These are phyloP conservation scores for Epinephelus fuscoguttatus DNA, from an alignment of 2,113 vertebrate species.

Conservation along the genomic window DNA sequence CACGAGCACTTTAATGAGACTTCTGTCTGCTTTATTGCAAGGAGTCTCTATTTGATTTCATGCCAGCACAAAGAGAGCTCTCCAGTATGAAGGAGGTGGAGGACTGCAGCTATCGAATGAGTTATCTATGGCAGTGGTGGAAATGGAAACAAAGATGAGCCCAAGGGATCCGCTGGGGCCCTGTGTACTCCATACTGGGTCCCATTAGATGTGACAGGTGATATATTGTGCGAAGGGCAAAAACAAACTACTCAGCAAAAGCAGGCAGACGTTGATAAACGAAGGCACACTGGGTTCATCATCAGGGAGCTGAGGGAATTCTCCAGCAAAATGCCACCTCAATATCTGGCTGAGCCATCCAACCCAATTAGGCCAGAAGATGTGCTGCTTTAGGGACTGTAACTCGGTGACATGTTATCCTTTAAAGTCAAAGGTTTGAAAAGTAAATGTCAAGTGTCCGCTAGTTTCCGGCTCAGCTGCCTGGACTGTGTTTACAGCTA, in stretches of 20 bases:
- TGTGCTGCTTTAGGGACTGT: conserved; percentile 51
- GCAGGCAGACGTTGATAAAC: conserved; percentile 82
- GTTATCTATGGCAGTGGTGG: conserved; percentile 60
- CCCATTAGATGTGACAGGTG: conserved; percentile 85
- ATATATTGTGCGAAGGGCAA: conserved; percentile 82
- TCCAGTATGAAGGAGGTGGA: conserved; percentile 26
- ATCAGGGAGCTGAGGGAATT: conserved; percentile 78
- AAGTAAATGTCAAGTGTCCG: conserved; percentile 74
- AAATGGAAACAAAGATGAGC: conserved; percentile 71
- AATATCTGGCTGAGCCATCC: conserved; percentile 68
- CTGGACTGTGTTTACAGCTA: conserved; percentile 15
- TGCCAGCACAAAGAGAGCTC: conserved; percentile 38
- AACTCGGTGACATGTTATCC: conserved; percentile 28
- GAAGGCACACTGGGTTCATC: conserved; percentile 72
- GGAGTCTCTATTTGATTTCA: conserved; percentile 28
- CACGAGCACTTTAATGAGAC: conserved; percentile 19
- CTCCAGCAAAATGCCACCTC: conserved; percentile 83
- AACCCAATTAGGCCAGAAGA: conserved; percentile 76
- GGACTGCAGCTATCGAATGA: conserved; percentile 49
- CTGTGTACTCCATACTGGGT: conserved; percentile 61
- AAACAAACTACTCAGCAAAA: conserved; percentile 86
- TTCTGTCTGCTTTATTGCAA: conserved; percentile 27
- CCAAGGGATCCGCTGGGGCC: conserved; percentile 65
- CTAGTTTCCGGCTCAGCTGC: conserved; percentile 31
- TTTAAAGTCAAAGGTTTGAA: conserved; percentile 64